phyloP scores from a whole-genome alignment of 2,113 vertebrate genomes.

The Sclerurus mexicanus region DNA sequence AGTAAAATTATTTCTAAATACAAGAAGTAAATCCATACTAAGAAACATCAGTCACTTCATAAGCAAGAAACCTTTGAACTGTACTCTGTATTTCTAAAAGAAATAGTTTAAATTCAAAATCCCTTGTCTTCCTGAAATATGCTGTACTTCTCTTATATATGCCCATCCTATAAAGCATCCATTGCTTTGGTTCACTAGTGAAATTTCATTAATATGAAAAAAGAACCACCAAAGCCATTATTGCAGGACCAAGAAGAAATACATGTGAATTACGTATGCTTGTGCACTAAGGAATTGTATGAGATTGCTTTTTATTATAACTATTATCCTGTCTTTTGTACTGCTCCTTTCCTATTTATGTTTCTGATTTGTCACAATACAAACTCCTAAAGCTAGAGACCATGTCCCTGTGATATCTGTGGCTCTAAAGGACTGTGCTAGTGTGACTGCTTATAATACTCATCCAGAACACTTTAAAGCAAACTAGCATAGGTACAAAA shows the following conservation, averaged over 20 bases:
- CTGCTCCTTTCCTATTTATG: neutral
- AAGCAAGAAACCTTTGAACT: neutral
- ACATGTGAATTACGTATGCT: neutral
- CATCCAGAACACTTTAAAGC: neutral
- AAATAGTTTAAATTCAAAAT: neutral
- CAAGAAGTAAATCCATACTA: neutral
- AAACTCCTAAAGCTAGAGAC: neutral
- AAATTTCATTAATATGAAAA: neutral
- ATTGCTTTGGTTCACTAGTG: neutral
- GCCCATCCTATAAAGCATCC: neutral
- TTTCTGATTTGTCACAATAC: neutral
- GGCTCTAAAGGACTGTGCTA: neutral
- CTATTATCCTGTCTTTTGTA: neutral
- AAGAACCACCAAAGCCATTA: neutral
- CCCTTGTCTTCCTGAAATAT: neutral
- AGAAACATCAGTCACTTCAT: neutral
- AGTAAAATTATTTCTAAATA: neutral
- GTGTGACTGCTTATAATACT: neutral
- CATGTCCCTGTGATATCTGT: accelerated
- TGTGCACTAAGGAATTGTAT: neutral
- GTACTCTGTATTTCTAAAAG: neutral
- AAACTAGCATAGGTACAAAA: neutral
- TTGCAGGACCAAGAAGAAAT: neutral
- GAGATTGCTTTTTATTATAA: neutral
- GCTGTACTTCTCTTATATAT: neutral